Percentiles rank a stretch among this genome's conserved stretches.
phyloP scores from a whole-genome alignment of 1,140 invertebrate genomes.

The Calephelis nemesis region DNA sequence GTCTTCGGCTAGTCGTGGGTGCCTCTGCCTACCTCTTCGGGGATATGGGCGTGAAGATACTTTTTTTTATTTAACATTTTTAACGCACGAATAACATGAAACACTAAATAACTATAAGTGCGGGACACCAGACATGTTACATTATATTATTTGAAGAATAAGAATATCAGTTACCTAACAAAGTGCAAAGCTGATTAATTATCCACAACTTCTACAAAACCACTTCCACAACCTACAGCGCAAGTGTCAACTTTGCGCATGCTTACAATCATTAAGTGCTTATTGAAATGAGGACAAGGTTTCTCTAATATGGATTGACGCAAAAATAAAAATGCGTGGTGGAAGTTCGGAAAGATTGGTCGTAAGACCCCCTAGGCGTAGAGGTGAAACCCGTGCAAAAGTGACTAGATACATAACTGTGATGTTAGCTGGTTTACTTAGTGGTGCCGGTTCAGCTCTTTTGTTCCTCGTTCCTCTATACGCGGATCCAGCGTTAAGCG shows the following conservation, averaged over 20 bases:
- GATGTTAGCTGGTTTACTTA: conserved; percentile 87
- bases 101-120: too few species aligned
- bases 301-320: conserved; percentile 67
- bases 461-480: conserved; percentile 93
- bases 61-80: too few species aligned
- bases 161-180: too few species aligned
- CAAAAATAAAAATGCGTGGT: conserved; percentile 83
- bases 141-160: too few species aligned
- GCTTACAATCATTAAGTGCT: conserved; percentile 33
- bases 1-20: too few species aligned
- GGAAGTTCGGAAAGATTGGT: conserved; percentile 92
- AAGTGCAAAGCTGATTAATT: background rate
- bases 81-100: too few species aligned
- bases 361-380: conserved; percentile 81
- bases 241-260: conserved; percentile 42
- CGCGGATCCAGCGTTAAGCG: conserved; percentile 93
- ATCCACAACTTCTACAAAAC: background rate
- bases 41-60: too few species aligned
- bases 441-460: conserved; percentile 89
- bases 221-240: conserved; percentile 19
- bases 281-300: conserved; percentile 46
- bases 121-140: too few species aligned
- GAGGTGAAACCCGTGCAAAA: conserved; percentile 84
- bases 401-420: conserved; percentile 89
- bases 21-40: too few species aligned